Percentiles rank a stretch among this genome's conserved stretches.
Conservation (phyloP, 2,113 vertebrate species). For the Oncorhynchus gorbuscha region DNA sequence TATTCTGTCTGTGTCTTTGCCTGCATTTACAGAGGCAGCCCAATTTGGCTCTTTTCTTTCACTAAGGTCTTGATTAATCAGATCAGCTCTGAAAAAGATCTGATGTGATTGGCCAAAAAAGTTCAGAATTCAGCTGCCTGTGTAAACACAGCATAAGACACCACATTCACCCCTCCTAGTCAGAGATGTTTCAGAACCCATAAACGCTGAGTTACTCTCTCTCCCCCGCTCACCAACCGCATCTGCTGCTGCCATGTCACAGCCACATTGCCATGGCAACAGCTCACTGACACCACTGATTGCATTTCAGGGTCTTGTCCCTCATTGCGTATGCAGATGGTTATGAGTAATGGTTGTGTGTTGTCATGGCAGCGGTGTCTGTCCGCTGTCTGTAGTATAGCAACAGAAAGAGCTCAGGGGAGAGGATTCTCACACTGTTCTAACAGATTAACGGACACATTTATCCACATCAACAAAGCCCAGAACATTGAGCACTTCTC, state of each 20-base stretch:
- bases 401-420: neutral
- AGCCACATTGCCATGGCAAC: constrained; percentile 66
- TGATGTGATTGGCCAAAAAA: too few relatives aligned
- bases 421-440: constrained; percentile 5
- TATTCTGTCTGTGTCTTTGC: too few relatives aligned
- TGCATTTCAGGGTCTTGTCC: constrained; percentile 55
- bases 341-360: constrained; percentile 56
- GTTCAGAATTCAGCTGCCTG: too few relatives aligned
- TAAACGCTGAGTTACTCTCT: neutral
- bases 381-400: too few relatives aligned
- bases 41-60: too few relatives aligned
- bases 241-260: constrained; percentile 67
- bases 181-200: neutral
- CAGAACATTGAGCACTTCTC: neutral
- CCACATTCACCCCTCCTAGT: neutral
- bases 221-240: constrained; percentile 32
- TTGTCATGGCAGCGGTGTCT: too few relatives aligned
- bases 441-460: neutral
- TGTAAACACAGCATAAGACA: too few relatives aligned
- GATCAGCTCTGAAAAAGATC: too few relatives aligned
- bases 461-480: neutral
- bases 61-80: too few relatives aligned
- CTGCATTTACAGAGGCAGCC: too few relatives aligned
- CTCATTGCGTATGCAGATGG: constrained; percentile 54
- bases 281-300: constrained; percentile 42